phyloP scores from a whole-genome alignment of 2,888 invertebrate genomes.

The Odontocerum albicorne region DNA sequence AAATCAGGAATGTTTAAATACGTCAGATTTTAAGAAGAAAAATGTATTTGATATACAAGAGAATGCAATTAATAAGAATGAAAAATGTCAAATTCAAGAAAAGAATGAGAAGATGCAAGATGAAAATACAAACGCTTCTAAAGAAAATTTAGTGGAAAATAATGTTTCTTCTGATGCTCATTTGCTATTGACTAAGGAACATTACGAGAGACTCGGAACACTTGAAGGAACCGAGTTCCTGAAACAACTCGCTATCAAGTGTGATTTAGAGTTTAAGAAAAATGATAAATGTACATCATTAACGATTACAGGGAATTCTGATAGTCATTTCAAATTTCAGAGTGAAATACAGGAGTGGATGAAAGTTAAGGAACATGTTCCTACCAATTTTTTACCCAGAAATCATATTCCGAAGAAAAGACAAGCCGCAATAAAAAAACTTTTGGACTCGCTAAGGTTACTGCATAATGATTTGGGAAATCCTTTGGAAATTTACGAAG shows the following conservation, averaged over 20 bases:
- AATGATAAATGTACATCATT: background rate
- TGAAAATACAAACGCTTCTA: no score
- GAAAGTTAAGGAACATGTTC: background rate
- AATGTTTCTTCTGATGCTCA: slow-evolving; percentile 50
- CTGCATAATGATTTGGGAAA: slow-evolving; percentile 55
- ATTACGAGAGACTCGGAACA: slow-evolving; percentile 52
- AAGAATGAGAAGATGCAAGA: no score
- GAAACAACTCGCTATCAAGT: slow-evolving; percentile 43
- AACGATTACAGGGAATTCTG: slow-evolving; percentile 8
- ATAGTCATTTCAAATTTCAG: slow-evolving; percentile 19
- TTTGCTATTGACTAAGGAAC: slow-evolving; percentile 54
- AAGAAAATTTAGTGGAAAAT: no score
- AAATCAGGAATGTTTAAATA: no score
- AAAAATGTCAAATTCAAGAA: no score
- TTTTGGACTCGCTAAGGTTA: slow-evolving; percentile 46
- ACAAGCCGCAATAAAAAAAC: slow-evolving; percentile 43
- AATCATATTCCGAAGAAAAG: slow-evolving; percentile 46
- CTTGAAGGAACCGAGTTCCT: slow-evolving; percentile 56
- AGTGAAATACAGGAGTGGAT: slow-evolving; percentile 21
- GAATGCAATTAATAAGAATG: no score
- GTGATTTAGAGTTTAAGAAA: slow-evolving; percentile 37
- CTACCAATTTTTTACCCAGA: background rate
- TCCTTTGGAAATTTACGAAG: slow-evolving; percentile 46
- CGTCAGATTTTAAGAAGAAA: no score
- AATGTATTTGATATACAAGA: no score